Base-by-base conservation (phyloP, 1,140 invertebrate species). In the Cyclina sinensis region DNA sequence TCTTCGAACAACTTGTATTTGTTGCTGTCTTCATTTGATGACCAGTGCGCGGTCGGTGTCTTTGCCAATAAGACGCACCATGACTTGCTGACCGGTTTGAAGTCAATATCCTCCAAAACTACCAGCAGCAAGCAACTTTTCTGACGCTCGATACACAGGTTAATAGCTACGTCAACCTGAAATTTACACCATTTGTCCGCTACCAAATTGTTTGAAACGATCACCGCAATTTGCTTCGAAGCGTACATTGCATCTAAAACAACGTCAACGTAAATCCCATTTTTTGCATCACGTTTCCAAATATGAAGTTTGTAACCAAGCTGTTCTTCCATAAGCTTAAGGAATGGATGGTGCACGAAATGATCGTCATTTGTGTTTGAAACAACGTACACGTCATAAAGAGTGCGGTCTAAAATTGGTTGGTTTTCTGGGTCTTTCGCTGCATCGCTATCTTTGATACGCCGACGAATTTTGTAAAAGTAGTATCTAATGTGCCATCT, bases 61-160 rank as follows among this genome's bases (percentile, higher is more conserved):
- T 62, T 85, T 12, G 83, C 76, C 11, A 76, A 57, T 12, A 85
- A 30, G 4, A 76, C 83, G 54, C 83, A 85, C 83, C 83, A 85
- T 35, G 68, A 39, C 39, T 62, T 76, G 30, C 54, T 85, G 12
- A 74, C n/a, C 1, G 18, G 12, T 37, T 74, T 21, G 21, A 74
- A 57, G 12, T 85, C 27, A 27, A 74, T n/a, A 24, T 85, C 46
- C 11, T 73, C 68, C 43, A 85, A 14, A 7, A 74, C 16, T 21
- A 85, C 70, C 0, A 85, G n/a, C 18, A 85, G 35, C 37, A 85
- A 46, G 32, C 68, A 30, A 5, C 27, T 70, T 51, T 48, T 12
- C 5, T 46, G 24, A 18, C n/a, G 14, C n/a, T 48, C 27, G 2
- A 76, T 18, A 5, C 16, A n/a, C 0, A 18, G 46, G 18, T 51